Base-by-base conservation (phyloP, 2,113 vertebrate genomes). In the Albula glossodonta region DNA sequence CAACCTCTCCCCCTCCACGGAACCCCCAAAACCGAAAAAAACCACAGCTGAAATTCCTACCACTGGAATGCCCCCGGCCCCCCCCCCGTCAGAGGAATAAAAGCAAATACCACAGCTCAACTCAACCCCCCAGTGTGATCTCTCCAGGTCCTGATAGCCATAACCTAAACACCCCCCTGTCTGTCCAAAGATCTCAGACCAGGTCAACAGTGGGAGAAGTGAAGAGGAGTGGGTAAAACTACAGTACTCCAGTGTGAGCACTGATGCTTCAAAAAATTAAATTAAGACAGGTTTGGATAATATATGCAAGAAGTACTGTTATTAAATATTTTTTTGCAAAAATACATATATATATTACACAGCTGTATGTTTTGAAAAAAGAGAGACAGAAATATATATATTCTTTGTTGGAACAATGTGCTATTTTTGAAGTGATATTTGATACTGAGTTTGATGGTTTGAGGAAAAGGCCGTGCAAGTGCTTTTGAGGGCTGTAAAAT, bases 391-490 rank as follows among this genome's bases (percentile, higher is more conserved):
- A 57, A 85, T 88, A 66, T 78, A 88, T 83, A 80, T 90, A 87
- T 87, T 87, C 84, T 87, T 88, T 89, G 56, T 87, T 83, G 80
- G 87, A 90, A 84, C 81, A 80, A 87, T 84, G 82, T 90, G 83
- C 85, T 90, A 86, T 90, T 93, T 90, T 87, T 91, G 86, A 91
- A 91, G 89, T 91, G 90, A 90, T 88, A 91, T 90, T 90, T 89
- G 89, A 92, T 91, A 90, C 83, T 49, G 78, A 83, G 88, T 87
- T 87, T 81, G 86, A 86, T 63, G 83, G 83, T 91, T 89, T 91
- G 84, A 87, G 89, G 87, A 89, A 88, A 90, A 88, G 82, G 87
- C 89, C 91, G 90, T 92, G 91, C 92, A 90, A 90, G 89, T 88
- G 88, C 91, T 90, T 88, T 87, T 89, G 85, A 88, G 87, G 89